Evolutionary conservation across 1,140 invertebrate species (phyloP).

Genomic region (Drosophila takahashii): DNA sequence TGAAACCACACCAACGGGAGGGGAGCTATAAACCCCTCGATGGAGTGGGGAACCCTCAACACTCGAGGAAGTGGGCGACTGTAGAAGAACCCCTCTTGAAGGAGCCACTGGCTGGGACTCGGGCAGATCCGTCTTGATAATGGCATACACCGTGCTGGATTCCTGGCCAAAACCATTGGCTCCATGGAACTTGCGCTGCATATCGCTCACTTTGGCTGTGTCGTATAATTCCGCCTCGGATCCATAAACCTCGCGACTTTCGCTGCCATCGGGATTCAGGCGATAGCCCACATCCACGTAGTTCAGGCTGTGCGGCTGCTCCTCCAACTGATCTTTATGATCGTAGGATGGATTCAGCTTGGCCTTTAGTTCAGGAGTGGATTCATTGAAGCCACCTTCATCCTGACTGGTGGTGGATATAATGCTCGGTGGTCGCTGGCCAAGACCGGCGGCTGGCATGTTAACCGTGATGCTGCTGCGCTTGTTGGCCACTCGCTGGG

Average conservation of each 20-base stretch:
- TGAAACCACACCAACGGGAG: slow-evolving; percentile 78
- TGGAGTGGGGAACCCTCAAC: slow-evolving; percentile 68
- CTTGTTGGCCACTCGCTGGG: slow-evolving; percentile 77
- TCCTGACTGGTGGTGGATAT: slow-evolving; percentile 86
- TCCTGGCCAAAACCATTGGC: slow-evolving; percentile 77
- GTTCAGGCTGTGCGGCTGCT: slow-evolving; percentile 66
- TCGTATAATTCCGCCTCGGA: slow-evolving; percentile 79
- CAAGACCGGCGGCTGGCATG: slow-evolving; percentile 87
- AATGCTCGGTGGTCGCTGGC: slow-evolving; percentile 86
- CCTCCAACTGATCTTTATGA: slow-evolving; percentile 7
- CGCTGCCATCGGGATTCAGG: slow-evolving; percentile 84
- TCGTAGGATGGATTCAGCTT: slow-evolving; percentile 85
- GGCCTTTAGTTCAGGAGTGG: slow-evolving; percentile 88
- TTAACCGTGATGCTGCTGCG: slow-evolving; percentile 85
- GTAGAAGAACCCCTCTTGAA: slow-evolving; percentile 21
- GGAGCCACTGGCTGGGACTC: slow-evolving; percentile 46
- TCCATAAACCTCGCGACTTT: slow-evolving; percentile 74
- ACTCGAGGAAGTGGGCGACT: slow-evolving; percentile 57
- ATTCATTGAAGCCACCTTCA: slow-evolving; percentile 89
- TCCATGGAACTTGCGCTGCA: slow-evolving; percentile 81
- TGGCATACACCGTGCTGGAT: slow-evolving; percentile 81
- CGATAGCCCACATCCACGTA: slow-evolving; percentile 84
- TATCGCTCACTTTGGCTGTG: slow-evolving; percentile 72
- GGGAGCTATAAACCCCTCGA: slow-evolving; percentile 60
- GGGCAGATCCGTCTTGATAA: slow-evolving; percentile 75